Conservation (phyloP, 1,140 invertebrate genomes). For the Drosophila bocqueti region DNA sequence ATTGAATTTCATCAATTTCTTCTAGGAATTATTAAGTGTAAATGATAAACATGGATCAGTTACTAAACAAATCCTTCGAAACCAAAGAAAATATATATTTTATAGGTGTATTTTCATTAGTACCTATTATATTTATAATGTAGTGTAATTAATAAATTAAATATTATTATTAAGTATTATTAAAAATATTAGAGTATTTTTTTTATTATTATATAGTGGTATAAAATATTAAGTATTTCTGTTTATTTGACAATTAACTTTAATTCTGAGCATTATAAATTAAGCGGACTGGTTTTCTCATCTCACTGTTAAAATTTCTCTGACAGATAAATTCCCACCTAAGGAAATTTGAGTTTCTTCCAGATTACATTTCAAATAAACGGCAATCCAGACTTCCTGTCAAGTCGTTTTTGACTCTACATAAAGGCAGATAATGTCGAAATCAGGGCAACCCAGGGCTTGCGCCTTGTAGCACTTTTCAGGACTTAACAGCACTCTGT, state of each 20-base stretch:
- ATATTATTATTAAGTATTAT: too few relatives aligned
- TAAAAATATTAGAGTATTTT: too few relatives aligned
- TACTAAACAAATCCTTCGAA: not conserved
- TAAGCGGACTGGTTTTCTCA: not conserved
- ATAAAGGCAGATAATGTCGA: too few relatives aligned
- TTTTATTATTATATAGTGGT: not conserved
- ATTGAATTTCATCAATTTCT: slow-evolving; percentile 44
- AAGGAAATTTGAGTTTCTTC: not conserved
- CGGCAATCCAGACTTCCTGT: not conserved
- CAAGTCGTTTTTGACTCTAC: not conserved
- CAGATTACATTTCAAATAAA: not conserved
- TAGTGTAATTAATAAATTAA: too few relatives aligned
- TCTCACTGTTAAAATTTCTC: not conserved
- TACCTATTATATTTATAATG: not conserved
- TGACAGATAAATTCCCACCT: not conserved
- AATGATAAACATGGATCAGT: not conserved
- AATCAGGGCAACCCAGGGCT: not conserved
- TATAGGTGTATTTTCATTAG: not conserved
- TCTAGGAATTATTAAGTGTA: not conserved
- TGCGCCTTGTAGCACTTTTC: not conserved
- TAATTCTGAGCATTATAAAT: not conserved
- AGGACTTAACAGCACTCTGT: not conserved
- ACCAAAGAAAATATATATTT: not conserved
- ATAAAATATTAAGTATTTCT: too few relatives aligned
- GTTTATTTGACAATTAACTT: too few relatives aligned